phyloP scores from a whole-genome alignment of 1,140 invertebrate genomes.

The Archegozetes longisetosus region DNA sequence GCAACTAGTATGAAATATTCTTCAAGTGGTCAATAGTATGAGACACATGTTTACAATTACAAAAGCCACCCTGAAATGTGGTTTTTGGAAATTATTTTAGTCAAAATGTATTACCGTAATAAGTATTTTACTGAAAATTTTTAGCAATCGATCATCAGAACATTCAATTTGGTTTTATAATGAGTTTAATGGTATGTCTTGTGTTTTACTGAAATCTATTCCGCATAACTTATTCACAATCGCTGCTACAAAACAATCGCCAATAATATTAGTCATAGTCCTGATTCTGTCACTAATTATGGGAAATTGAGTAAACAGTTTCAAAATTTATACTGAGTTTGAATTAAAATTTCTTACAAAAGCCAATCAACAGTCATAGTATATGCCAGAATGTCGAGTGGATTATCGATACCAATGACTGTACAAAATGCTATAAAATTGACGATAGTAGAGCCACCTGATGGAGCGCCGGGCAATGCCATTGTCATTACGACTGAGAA shows the following conservation, averaged over 20 bases:
- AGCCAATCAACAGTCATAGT: conserved; percentile 20
- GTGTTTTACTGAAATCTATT: too few relatives aligned
- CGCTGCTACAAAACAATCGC: conserved; percentile 68
- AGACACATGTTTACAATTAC: too few relatives aligned
- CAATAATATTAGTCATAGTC: conserved; percentile 72
- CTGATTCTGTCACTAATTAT: conserved; percentile 56
- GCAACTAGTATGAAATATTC: too few relatives aligned
- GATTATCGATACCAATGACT: conserved; percentile 16
- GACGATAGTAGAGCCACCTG: conserved; percentile 11
- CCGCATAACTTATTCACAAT: conserved; percentile 46
- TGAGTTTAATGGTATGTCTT: too few relatives aligned
- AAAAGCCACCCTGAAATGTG: too few relatives aligned
- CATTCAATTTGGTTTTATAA: too few relatives aligned
- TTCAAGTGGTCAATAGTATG: too few relatives aligned
- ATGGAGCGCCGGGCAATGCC: background rate
- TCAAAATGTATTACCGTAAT: too few relatives aligned
- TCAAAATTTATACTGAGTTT: background rate
- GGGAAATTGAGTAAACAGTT: conserved; percentile 4
- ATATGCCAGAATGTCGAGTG: conserved; percentile 13
- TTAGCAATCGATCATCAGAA: too few relatives aligned
- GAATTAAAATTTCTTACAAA: conserved; percentile 7
- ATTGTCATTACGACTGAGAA: conserved; percentile 10
- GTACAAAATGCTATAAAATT: conserved; percentile 17
- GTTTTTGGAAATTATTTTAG: too few relatives aligned
- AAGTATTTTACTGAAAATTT: too few relatives aligned